Evolutionary conservation across 2,113 vertebrate species (phyloP).

Genomic region (Capra hircus): DNA sequence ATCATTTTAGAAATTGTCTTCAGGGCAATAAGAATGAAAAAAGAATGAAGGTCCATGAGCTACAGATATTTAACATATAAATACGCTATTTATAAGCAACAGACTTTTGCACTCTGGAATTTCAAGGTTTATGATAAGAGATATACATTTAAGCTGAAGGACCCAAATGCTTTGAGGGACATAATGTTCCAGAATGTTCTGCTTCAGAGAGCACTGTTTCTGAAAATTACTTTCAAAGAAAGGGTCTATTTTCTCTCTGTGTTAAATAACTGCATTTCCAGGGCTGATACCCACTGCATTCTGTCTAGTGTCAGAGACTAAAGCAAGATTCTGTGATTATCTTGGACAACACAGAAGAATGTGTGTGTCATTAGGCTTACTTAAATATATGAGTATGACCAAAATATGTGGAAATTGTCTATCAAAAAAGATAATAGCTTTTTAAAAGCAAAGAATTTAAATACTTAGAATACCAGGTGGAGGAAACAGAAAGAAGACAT

Average conservation of each 20-base stretch:
- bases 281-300: neutral
- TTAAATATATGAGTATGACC: neutral
- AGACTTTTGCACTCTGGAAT: slow-evolving; percentile 11
- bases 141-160: slow-evolving; percentile 11
- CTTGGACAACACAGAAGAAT: neutral
- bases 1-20: slow-evolving; percentile 49
- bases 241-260: neutral
- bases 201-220: neutral
- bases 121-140: slow-evolving; percentile 31
- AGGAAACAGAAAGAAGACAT: neutral
- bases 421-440: neutral
- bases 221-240: slow-evolving; percentile 27
- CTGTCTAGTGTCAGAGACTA: neutral
- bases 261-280: neutral
- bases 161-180: slow-evolving; percentile 35
- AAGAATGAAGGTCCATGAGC: neutral
- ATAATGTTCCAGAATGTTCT: slow-evolving; percentile 43
- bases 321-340: neutral
- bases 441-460: neutral
- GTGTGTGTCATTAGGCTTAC: neutral
- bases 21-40: slow-evolving; percentile 9
- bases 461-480: neutral
- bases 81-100: slow-evolving; percentile 39
- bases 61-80: slow-evolving; percentile 29
- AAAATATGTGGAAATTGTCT: neutral